These are phyloP conservation scores for Trachelus troglodyta DNA, from an alignment of 2,888 invertebrate genomes.

Conservation along the genomic window DNA sequence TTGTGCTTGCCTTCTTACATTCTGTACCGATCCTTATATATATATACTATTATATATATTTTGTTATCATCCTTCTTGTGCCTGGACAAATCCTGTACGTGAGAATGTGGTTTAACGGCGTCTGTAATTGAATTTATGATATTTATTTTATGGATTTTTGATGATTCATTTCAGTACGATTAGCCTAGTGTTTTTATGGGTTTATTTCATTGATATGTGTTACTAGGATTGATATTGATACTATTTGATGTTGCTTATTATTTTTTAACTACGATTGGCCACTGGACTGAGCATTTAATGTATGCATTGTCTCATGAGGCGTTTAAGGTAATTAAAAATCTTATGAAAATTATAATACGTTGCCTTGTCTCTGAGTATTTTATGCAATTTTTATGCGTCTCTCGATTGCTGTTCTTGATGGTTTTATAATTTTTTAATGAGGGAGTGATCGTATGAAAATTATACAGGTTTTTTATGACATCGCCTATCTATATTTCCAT, in stretches of 20 bases:
- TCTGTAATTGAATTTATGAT: not conserved
- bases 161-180: too few species aligned
- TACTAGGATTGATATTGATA: not conserved
- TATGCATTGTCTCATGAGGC: not conserved
- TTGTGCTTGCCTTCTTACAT: not conserved
- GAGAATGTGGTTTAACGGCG: not conserved
- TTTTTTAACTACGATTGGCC: not conserved
- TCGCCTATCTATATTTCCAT: not conserved
- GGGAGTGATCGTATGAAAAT: not conserved
- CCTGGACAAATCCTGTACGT: not conserved
- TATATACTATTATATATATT: not conserved
- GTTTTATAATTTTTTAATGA: not conserved
- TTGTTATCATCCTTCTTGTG: not conserved
- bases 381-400: not conserved
- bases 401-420: not conserved
- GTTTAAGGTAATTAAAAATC: not conserved
- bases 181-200: not conserved
- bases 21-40: not conserved
- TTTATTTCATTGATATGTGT: not conserved
- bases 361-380: not conserved
- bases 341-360: not conserved
- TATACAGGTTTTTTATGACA: not conserved
- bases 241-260: not conserved
- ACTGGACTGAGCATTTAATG: not conserved
- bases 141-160: not conserved